Percentiles rank a stretch among this genome's conserved stretches.
Conservation (phyloP, 1,140 invertebrate species). For the Sitodiplosis mosellana region DNA sequence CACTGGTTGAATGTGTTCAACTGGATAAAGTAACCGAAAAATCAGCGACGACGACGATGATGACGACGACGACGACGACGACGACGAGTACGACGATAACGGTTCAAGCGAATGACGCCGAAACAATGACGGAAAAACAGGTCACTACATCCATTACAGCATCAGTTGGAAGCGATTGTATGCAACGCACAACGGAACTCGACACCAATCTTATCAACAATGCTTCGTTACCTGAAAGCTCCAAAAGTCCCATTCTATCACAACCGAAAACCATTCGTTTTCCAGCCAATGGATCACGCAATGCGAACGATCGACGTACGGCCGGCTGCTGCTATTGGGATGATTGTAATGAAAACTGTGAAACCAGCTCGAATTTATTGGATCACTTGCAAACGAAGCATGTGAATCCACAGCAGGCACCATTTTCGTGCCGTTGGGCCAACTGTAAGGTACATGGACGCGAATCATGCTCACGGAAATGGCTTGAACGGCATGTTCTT, state of each 20-base stretch:
- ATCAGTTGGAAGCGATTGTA: background rate
- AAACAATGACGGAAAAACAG: too few relatives aligned
- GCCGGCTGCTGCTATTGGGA: constrained; percentile 61
- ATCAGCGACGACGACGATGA: too few relatives aligned
- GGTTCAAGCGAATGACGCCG: too few relatives aligned
- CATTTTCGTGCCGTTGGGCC: constrained; percentile 78
- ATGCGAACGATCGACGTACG: constrained; percentile 18
- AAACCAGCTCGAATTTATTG: constrained; percentile 57
- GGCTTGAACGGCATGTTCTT: constrained; percentile 83
- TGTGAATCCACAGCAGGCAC: constrained; percentile 66
- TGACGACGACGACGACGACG: too few relatives aligned
- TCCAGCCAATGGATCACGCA: constrained; percentile 27
- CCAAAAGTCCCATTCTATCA: constrained; percentile 48
- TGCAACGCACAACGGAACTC: background rate
- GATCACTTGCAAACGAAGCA: constrained; percentile 82
- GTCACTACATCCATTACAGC: too few relatives aligned
- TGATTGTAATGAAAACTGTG: constrained; percentile 59
- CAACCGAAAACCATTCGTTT: constrained; percentile 61
- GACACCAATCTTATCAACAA: background rate
- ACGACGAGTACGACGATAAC: too few relatives aligned
- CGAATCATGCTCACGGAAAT: constrained; percentile 73
- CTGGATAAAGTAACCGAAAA: too few relatives aligned
- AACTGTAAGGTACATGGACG: constrained; percentile 89
- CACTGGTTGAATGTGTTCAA: too few relatives aligned
- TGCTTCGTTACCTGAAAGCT: constrained; percentile 13